These are phyloP conservation scores for Augochlorella aurata DNA, from an alignment of 2,888 invertebrate genomes.

Conservation along the genomic window DNA sequence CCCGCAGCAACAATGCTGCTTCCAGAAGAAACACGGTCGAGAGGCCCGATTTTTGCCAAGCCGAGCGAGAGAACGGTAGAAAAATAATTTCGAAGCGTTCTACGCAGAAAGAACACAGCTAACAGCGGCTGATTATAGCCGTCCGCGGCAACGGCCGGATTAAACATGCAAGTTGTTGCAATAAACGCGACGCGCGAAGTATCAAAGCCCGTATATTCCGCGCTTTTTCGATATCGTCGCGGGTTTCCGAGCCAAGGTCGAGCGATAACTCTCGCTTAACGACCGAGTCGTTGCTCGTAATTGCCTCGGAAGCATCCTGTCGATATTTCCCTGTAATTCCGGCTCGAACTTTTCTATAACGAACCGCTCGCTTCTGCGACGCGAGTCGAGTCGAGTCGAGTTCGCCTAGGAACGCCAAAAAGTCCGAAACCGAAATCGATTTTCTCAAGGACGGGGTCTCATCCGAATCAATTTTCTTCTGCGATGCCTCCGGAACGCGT, in stretches of 20 bases:
- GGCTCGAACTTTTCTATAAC: neutral
- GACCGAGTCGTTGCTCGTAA: slow-evolving; percentile 32
- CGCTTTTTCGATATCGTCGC: slow-evolving; percentile 19
- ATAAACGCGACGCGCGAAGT: slow-evolving; percentile 2
- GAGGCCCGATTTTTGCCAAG: neutral
- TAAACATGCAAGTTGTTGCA: slow-evolving; percentile 11
- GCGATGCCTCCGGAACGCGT: too few relatives aligned
- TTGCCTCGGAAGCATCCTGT: slow-evolving; percentile 22
- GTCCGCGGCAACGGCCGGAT: slow-evolving; percentile 1
- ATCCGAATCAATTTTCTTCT: neutral
- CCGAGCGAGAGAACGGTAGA: neutral
- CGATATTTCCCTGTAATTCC: slow-evolving; percentile 22
- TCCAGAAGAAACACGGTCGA: neutral
- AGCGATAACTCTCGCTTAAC: slow-evolving; percentile 47
- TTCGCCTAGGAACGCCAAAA: neutral
- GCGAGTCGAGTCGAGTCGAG: neutral
- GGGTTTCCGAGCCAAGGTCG: slow-evolving; percentile 44
- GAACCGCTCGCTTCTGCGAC: neutral
- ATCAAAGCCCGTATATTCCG: slow-evolving; percentile 19
- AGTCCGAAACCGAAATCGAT: neutral
- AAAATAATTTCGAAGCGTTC: neutral
- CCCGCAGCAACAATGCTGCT: neutral
- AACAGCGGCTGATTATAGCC: neutral
- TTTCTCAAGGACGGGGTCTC: neutral
- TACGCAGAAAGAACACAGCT: neutral